Conservation (phyloP, 2,113 vertebrate genomes). For the Myanophis thanlyinensis region DNA sequence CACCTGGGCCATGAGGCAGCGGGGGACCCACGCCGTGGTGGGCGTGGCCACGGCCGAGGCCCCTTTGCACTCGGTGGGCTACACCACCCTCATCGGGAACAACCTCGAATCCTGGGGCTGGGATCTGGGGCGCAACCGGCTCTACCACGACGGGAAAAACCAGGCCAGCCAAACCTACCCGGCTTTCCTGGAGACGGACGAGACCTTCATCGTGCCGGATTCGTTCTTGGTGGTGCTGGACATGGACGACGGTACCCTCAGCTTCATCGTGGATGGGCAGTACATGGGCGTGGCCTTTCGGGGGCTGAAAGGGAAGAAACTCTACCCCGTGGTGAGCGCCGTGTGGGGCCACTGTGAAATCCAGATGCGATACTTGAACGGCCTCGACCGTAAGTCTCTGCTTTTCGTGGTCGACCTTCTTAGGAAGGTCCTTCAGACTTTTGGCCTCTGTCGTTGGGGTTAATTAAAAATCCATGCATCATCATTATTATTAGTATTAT, state of each 20-base stretch:
- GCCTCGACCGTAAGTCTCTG: constrained; percentile 96
- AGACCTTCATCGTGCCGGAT: constrained; percentile 96
- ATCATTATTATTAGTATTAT: too few species aligned
- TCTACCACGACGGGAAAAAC: constrained; percentile 97
- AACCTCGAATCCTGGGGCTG: constrained; percentile 97
- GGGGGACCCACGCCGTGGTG: constrained; percentile 93
- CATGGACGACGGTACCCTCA: constrained; percentile 97
- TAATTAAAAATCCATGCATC: neutral
- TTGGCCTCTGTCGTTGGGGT: too few species aligned
- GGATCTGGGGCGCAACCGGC: constrained; percentile 96
- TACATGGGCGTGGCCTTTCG: constrained; percentile 96
- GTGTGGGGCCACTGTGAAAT: constrained; percentile 99
- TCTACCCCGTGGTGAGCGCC: constrained; percentile 95
- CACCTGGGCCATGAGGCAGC: constrained; percentile 95
- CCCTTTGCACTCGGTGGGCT: constrained; percentile 93
- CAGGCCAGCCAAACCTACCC: constrained; percentile 92
- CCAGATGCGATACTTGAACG: constrained; percentile 97
- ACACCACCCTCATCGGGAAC: constrained; percentile 92
- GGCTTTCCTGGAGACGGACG: constrained; percentile 88
- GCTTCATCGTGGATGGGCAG: constrained; percentile 96
- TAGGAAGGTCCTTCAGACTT: too few species aligned
- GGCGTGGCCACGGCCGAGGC: constrained; percentile 90
- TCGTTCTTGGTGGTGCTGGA: constrained; percentile 95
- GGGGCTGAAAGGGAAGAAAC: constrained; percentile 95
- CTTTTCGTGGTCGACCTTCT: neutral